Base-by-base conservation (phyloP, 2,113 vertebrate species). In the Rhadina sibilatrix region DNA sequence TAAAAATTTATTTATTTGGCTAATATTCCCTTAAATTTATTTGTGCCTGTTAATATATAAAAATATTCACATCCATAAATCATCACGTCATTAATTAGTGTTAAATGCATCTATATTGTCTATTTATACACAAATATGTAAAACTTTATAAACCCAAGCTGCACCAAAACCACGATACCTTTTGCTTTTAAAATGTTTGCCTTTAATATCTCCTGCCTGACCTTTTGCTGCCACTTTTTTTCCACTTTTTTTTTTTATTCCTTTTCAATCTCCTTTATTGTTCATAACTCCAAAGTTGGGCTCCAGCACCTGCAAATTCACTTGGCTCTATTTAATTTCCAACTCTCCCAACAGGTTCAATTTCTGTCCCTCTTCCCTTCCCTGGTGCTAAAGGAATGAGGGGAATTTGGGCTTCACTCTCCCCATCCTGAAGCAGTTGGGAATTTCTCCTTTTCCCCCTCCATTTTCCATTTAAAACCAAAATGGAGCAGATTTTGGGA, bases 161-260 rank as follows among this genome's bases (percentile, higher is more conserved):
- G 8, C 65, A 77, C 61, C 71, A 60, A 57, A 92, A 12, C 7
- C 10, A 4, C 0, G 2, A 18, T 63, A 53, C 84, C 77, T 90
- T 78, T 82, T 70, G 31, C 82, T 93, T 82, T 87, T 37, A 53
- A 76, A 80, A 83, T 96, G 56, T 96, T 96, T 96, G 83, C 77
- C 85, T 95, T 96, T 91, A 96, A 91, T 94, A 91, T 96, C 72
- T 96, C 80, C 60, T 21, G 75, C 68, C 75, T 95, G 93, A 96
- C 94, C 94, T 96, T 96, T 94, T 13, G 9, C 96, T 85, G 63
- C 15, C 0, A 17, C 2, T 68, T 90, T 90, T 78, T 64, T 69
- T 3, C 18, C n/a, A 5, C 7, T 17, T 52, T 15, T 38, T 59
- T 52, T 44, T 31, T 71, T 57, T 33, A 12, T 56, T 22, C 33